A percentile compares a stretch with the other conserved stretches of the same genome.
Conservation (phyloP, 2,113 vertebrate genomes). For the Ptilorrhoa leucosticta region DNA sequence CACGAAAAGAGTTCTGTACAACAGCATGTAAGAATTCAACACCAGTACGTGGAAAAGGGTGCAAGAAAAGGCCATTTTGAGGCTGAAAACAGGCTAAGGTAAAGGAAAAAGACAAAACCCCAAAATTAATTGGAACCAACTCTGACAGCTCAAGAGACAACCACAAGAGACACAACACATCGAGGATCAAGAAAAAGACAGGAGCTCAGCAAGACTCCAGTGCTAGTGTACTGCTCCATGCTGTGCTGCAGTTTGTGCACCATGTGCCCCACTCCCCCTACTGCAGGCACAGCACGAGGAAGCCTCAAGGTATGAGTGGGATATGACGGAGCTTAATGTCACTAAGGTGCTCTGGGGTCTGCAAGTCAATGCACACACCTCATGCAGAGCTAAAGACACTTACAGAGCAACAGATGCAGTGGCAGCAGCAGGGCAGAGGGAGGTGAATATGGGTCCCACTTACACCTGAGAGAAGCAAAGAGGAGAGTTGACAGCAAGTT, state of each 20-base stretch:
- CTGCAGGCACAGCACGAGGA: neutral
- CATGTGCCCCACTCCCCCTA: neutral
- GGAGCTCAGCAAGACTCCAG: neutral
- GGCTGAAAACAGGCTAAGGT: neutral
- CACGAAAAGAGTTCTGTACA: neutral
- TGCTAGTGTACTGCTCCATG: neutral
- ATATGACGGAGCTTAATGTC: neutral
- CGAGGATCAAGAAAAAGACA: neutral
- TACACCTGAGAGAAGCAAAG: constrained; percentile 79
- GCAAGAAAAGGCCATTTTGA: neutral
- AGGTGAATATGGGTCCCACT: constrained; percentile 73
- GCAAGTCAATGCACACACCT: constrained; percentile 67
- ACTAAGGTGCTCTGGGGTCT: constrained; percentile 34
- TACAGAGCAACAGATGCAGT: constrained; percentile 80
- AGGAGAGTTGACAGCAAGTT: constrained; percentile 74
- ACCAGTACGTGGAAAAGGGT: neutral
- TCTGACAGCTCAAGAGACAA: neutral
- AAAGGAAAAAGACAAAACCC: neutral
- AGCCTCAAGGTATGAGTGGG: neutral
- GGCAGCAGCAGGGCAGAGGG: constrained; percentile 79
- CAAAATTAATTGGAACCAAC: neutral
- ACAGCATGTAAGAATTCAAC: neutral
- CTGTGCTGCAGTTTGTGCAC: neutral
- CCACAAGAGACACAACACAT: neutral
- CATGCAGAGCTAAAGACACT: constrained; percentile 76